These are phyloP conservation scores for Pseudorectes ferrugineus DNA, from an alignment of 2,113 vertebrate species.

Conservation along the genomic window DNA sequence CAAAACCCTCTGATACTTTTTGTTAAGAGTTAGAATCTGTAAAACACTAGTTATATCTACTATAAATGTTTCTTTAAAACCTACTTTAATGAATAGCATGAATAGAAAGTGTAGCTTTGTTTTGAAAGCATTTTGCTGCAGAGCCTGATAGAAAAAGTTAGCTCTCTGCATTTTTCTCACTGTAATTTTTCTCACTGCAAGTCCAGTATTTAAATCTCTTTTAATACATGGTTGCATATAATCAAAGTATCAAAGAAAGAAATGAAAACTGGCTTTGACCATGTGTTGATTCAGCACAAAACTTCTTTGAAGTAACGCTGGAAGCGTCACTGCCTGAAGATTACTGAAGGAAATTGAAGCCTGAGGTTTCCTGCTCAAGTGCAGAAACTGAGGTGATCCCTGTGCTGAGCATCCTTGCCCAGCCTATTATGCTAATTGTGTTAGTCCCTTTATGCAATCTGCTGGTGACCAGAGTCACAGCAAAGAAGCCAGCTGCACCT, in stretches of 20 bases:
- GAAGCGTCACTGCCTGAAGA: background rate
- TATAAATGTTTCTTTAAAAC: background rate
- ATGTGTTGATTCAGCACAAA: background rate
- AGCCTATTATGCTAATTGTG: background rate
- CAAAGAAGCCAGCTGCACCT: background rate
- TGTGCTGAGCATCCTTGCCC: background rate
- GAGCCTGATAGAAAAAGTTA: background rate
- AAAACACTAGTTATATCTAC: background rate
- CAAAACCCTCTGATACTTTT: background rate
- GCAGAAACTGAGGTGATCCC: background rate
- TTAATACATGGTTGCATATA: accelerated
- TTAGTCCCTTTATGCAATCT: background rate
- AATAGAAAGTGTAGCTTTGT: background rate
- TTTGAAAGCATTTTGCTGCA: background rate
- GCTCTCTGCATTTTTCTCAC: background rate
- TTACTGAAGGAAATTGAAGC: background rate
- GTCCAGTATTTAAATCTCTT: background rate
- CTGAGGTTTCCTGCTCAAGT: background rate
- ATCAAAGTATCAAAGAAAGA: background rate
- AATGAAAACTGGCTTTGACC: background rate
- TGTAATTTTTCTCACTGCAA: too few species aligned
- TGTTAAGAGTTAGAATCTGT: background rate
- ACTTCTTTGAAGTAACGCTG: background rate
- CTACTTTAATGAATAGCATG: background rate
- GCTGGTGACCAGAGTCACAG: background rate